These are phyloP conservation scores for Rhodophaea formosa DNA, from an alignment of 2,888 invertebrate species.

Conservation along the genomic window DNA sequence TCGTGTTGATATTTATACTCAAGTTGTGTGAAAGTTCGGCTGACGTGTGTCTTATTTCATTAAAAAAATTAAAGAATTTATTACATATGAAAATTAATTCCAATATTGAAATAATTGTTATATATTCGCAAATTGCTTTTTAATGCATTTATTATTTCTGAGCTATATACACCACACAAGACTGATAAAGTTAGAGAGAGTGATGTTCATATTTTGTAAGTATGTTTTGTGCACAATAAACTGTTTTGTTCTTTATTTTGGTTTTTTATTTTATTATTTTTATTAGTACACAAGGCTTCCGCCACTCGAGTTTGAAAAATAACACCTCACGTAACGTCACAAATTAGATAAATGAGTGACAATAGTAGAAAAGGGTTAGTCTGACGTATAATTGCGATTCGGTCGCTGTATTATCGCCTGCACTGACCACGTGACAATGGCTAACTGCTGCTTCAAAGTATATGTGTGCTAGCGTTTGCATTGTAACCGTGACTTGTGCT, in stretches of 20 bases:
- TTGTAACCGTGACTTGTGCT: background rate
- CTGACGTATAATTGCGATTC: background rate
- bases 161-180: conserved; percentile 80
- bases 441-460: background rate
- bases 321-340: background rate
- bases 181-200: conserved; percentile 72
- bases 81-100: conserved; percentile 32
- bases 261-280: conserved; percentile 69
- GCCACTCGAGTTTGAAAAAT: conserved; percentile 13
- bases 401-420: background rate
- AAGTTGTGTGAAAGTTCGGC: conserved; percentile 57
- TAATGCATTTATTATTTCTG: conserved; percentile 73
- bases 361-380: background rate
- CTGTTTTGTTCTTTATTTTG: conserved; percentile 66
- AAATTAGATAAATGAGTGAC: background rate
- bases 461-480: background rate
- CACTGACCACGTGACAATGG: background rate
- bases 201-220: conserved; percentile 70
- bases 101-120: conserved; percentile 35
- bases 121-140: conserved; percentile 59
- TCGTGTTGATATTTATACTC: conserved; percentile 3
- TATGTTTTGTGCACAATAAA: conserved; percentile 79
- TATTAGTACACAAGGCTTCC: conserved; percentile 33
- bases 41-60: conserved; percentile 40
- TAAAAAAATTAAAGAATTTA: conserved; percentile 24